Base-by-base conservation (phyloP, 2,888 invertebrate genomes). In the Hemicrepidius hirtus region DNA sequence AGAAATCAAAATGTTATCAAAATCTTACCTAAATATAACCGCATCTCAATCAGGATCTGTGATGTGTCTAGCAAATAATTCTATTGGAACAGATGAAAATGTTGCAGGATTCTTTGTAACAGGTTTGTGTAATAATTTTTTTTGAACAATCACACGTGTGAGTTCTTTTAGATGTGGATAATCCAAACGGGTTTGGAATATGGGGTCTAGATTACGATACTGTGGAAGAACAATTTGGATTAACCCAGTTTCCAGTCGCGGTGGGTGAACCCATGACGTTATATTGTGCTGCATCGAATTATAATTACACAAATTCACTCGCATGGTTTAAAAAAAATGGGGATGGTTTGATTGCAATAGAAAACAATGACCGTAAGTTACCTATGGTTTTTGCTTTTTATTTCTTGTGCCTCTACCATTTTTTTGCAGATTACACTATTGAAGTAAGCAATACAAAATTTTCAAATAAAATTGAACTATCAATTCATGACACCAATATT, bases 221-320 rank as follows among this genome's bases (percentile, higher is more conserved):
- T 28, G 86, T 88, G 40, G 65, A 78, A 59, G 57, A 77, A 28
- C 40, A 71, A 2, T 65, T 65, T 28, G 76, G 73, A 4, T 79
- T 81, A 16, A 67, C 71, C 10, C 76, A 75, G 16, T 79, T 76
- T 12, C 76, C 74, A 49, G 77, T 88, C 0, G 89, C 91, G 0
- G 86, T 87, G 32, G 90, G 89, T 0, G 92, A 93, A 75, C 80
- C 88, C 66, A 80, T 92, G 0, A 84, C 83, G 13, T 77, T 92
- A 5, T 87, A 85, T 4, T 93, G 93, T 82, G 90, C 88, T 1
- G 91, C 90, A 0, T 88, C 91, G 0, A 85, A 88, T 16, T 88
- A 88, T 75, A 87, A 89, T 73, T 90, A 88, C 75, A 86, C 88
- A 0, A 2, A 79, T 86, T 9, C 81, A 92, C 1, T 77, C 82